Percentiles rank a stretch among this genome's conserved stretches.
phyloP scores from a whole-genome alignment of 1,140 invertebrate genomes.

The Maniola jurtina region DNA sequence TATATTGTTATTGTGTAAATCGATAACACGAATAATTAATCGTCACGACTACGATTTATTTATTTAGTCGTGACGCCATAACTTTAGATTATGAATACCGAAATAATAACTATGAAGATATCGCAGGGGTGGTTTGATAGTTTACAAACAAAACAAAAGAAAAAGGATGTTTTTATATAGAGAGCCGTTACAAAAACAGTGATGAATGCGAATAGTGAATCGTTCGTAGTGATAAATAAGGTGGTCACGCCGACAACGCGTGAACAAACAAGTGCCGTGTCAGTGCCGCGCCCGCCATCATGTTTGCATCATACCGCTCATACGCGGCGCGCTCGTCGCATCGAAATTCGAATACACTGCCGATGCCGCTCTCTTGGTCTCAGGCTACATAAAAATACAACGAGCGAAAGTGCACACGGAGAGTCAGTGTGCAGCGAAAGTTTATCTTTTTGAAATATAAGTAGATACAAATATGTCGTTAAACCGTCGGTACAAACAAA shows the following conservation, averaged over 20 bases:
- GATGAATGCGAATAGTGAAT: conserved; percentile 59
- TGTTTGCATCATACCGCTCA: conserved; percentile 53
- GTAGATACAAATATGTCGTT: conserved; percentile 14
- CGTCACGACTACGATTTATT: too few species aligned
- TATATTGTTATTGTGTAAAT: too few species aligned
- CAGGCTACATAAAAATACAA: conserved; percentile 34
- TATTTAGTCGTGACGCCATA: too few species aligned
- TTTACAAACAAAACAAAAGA: too few species aligned
- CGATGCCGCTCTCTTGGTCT: conserved; percentile 21
- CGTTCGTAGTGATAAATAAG: conserved; percentile 69
- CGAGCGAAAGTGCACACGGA: conserved; percentile 61
- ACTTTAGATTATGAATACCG: too few species aligned
- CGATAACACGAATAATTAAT: too few species aligned
- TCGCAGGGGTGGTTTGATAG: too few species aligned
- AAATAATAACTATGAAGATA: too few species aligned
- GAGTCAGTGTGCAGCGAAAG: conserved; percentile 56
- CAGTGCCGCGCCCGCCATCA: conserved; percentile 48
- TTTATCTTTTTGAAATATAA: conserved; percentile 37
- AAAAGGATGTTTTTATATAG: too few species aligned
- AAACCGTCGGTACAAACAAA: neutral
- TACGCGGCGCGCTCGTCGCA: conserved; percentile 36
- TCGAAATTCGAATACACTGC: conserved; percentile 23
- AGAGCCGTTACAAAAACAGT: conserved; percentile 30
- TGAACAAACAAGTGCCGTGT: conserved; percentile 74
- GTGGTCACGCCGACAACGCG: conserved; percentile 67